These are phyloP conservation scores for Lottia scabra DNA, from an alignment of 2,888 invertebrate genomes.

Conservation along the genomic window DNA sequence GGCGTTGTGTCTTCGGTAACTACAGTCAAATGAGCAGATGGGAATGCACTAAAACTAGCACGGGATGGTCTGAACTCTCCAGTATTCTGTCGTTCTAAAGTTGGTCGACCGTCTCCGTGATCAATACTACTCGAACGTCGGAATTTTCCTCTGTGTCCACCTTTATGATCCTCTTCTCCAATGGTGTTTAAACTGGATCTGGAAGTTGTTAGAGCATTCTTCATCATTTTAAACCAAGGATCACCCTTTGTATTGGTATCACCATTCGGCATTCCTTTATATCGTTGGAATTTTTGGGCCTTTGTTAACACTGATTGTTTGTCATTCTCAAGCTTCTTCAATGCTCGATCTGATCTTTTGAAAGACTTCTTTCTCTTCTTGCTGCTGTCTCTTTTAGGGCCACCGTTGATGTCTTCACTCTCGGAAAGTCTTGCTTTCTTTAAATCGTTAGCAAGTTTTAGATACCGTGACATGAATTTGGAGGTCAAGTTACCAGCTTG, in stretches of 20 bases:
- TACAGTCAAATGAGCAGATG: background rate
- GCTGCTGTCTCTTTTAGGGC: constrained; percentile 35
- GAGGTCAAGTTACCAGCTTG: constrained; percentile 44
- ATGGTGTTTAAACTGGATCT: constrained; percentile 49
- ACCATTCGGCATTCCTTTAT: constrained; percentile 12
- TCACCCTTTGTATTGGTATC: constrained; percentile 27
- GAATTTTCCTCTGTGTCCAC: constrained; percentile 1
- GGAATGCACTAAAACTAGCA: background rate
- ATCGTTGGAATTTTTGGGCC: constrained; percentile 38
- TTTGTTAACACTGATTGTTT: constrained; percentile 47
- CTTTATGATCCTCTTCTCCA: constrained; percentile 45
- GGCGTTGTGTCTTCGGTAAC: background rate
- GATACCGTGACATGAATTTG: constrained; percentile 51
- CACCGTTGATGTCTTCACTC: constrained; percentile 17
- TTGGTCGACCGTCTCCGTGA: background rate
- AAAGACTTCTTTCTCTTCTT: constrained; percentile 40
- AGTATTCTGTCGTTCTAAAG: background rate
- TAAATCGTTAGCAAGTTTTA: constrained; percentile 55
- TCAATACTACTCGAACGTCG: background rate
- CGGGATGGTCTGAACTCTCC: background rate
- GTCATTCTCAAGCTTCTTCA: constrained; percentile 41
- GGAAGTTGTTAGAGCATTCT: constrained; percentile 46
- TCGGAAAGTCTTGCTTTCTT: constrained; percentile 35
- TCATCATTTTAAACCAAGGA: constrained; percentile 48
- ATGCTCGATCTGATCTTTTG: constrained; percentile 39